Conservation (phyloP, 2,113 vertebrate species). For the Colaptes auratus region DNA sequence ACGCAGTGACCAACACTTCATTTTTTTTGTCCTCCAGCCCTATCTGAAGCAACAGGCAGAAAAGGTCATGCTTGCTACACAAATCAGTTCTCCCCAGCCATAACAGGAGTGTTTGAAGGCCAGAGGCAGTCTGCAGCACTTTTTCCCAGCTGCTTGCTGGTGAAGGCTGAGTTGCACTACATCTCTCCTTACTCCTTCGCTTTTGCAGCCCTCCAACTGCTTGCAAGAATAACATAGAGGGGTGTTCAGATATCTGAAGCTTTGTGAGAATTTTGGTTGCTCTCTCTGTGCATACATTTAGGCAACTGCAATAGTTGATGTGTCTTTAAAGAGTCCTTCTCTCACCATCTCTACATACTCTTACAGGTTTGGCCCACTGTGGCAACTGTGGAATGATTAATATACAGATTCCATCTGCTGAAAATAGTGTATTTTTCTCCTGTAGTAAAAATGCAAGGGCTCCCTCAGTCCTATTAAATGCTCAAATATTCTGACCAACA, state of each 20-base stretch:
- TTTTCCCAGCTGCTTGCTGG: background rate
- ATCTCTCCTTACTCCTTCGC: background rate
- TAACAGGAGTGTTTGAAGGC: background rate
- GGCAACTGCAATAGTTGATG: background rate
- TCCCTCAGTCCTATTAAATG: background rate
- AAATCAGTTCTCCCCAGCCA: background rate
- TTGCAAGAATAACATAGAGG: background rate
- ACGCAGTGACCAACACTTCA: rapidly evolving
- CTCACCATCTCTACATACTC: background rate
- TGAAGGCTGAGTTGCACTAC: background rate
- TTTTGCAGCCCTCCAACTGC: background rate
- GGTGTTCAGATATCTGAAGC: background rate
- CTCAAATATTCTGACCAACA: background rate
- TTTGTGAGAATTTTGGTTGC: background rate
- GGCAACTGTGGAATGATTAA: background rate
- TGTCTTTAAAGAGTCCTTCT: background rate
- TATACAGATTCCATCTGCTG: background rate
- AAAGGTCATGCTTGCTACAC: background rate
- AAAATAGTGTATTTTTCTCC: background rate
- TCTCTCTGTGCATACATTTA: background rate
- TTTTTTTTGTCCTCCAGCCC: background rate
- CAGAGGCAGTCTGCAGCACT: background rate
- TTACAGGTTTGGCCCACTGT: background rate
- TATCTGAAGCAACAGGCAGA: background rate
- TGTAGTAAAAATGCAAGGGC: background rate